A percentile compares a stretch with the other conserved stretches of the same genome.
These are phyloP conservation scores for Eupithecia centaureata DNA, from an alignment of 2,888 invertebrate genomes.

Conservation along the genomic window DNA sequence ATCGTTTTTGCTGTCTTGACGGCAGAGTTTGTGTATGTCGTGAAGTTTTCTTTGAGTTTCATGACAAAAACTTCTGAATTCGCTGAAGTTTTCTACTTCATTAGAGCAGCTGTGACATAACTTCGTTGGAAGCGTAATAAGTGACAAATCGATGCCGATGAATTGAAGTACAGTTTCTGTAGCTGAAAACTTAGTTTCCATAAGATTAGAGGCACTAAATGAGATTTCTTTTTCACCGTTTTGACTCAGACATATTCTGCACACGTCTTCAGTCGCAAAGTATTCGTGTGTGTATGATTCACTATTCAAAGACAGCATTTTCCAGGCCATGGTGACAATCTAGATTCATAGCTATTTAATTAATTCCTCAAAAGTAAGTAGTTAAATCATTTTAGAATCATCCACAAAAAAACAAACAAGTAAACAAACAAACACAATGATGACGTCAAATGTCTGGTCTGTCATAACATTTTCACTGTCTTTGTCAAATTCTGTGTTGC, in stretches of 20 bases:
- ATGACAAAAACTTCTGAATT: constrained; percentile 66
- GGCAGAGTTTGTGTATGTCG: constrained; percentile 49
- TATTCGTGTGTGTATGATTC: constrained; percentile 64
- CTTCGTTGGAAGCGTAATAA: constrained; percentile 54
- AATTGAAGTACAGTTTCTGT: constrained; percentile 59
- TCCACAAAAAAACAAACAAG: too few species aligned
- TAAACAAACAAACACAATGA: neutral
- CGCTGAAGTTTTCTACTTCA: constrained; percentile 60
- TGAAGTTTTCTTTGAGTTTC: constrained; percentile 58
- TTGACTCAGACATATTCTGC: constrained; percentile 69
- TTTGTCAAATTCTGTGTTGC: neutral
- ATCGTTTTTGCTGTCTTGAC: constrained; percentile 6
- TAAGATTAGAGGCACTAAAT: constrained; percentile 38
- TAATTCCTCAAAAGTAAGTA: too few species aligned
- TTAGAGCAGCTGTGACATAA: constrained; percentile 61
- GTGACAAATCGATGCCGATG: constrained; percentile 59
- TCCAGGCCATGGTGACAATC: constrained; percentile 46
- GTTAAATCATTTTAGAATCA: too few species aligned
- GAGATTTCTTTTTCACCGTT: constrained; percentile 55
- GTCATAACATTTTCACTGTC: neutral
- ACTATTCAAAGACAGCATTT: constrained; percentile 43
- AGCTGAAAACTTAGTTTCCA: constrained; percentile 43
- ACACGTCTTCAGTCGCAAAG: constrained; percentile 64
- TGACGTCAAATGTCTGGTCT: neutral
- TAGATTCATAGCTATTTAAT: neutral